Evolutionary conservation across 2,888 invertebrate genomes (phyloP), one percentile per base, ranked within the genome.

Genomic region (Plebejus argus): DNA sequence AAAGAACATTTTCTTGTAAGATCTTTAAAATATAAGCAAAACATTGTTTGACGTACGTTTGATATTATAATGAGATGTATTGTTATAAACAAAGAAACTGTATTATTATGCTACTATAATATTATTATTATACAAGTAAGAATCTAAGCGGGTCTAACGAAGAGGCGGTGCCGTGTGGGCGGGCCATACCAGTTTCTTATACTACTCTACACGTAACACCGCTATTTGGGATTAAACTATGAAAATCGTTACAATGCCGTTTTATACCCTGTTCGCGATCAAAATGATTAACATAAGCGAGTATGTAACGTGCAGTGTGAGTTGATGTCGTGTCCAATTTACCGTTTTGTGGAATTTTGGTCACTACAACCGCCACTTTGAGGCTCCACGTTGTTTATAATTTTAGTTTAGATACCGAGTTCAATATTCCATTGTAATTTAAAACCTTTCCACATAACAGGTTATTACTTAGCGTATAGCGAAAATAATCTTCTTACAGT

Each of bases 151-250:
- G 45, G 61, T 76, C 56, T 76, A 76, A 71, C 70, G 76, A 76
- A 76, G 76, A 76, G 91, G 91, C 90, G 91, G 86, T 85, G 82
- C 85, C 84, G 86, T 87, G 92, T 92, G 89, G 92, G 92, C 89
- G 90, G 90, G 86, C 86, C 82, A 84, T 91, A 89, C 91, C 83
- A 87, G 92, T 91, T 91, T 87, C 88, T 87, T 87, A 87, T 87
- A 91, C 89, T 89, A 90, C 87, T 89, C 82, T 87, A 90, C 90
- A 86, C 90, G 89, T 85, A 84, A 85, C 87, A 89, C 89, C 88
- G 89, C 91, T 90, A 89, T 87, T 84, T 85, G 86, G 86, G 86
- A 87, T 86, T 85, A 85, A 86, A 87, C 85, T 85, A 85, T 82
- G 82, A 81, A 85, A 84, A 86, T 85, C 84, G 83, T 83, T 89